phyloP scores from a whole-genome alignment of 1,140 invertebrate genomes.

The Pseudomyrmex dendroicus region DNA sequence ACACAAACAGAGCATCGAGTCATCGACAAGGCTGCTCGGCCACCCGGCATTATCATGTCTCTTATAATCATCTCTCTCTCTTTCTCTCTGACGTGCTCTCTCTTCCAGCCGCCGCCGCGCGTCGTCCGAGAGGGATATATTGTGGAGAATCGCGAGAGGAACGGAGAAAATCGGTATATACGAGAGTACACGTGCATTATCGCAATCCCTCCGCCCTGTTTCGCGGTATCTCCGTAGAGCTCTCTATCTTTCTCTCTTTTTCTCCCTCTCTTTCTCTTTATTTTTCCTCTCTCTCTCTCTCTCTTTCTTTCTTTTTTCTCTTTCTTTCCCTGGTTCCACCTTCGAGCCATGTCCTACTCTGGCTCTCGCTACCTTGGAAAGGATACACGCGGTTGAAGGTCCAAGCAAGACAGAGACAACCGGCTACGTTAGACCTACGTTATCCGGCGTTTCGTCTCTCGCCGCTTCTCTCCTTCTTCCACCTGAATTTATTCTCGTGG shows the following conservation, averaged over 20 bases:
- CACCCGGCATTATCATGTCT: slow-evolving; percentile 78
- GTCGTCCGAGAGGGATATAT: slow-evolving; percentile 55
- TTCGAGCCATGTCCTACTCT: slow-evolving; percentile 57
- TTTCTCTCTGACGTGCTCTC: not conserved
- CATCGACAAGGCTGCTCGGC: slow-evolving; percentile 74
- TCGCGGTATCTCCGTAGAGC: slow-evolving; percentile 44
- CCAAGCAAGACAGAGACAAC: slow-evolving; percentile 56
- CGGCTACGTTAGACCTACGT: slow-evolving; percentile 58
- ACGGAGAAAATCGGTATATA: slow-evolving; percentile 51
- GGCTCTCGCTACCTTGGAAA: slow-evolving; percentile 77
- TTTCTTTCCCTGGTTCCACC: not conserved
- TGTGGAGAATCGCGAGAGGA: slow-evolving; percentile 22
- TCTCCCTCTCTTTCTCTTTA: slow-evolving; percentile 1
- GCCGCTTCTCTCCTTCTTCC: slow-evolving; percentile 21
- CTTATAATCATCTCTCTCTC: slow-evolving; percentile 46
- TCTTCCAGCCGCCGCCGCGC: not conserved
- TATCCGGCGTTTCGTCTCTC: slow-evolving; percentile 59
- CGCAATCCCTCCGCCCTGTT: slow-evolving; percentile 27
- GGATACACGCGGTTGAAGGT: slow-evolving; percentile 68
- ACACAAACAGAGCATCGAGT: slow-evolving; percentile 80
- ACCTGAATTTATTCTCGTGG: slow-evolving; percentile 49
- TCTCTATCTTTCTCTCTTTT: slow-evolving; percentile 52
- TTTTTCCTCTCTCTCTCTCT: slow-evolving; percentile 40
- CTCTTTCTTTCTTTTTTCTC: slow-evolving; percentile 11
- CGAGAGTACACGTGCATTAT: slow-evolving; percentile 50